Conservation (phyloP, 2,113 vertebrate species). For the Eurypyga helias region DNA sequence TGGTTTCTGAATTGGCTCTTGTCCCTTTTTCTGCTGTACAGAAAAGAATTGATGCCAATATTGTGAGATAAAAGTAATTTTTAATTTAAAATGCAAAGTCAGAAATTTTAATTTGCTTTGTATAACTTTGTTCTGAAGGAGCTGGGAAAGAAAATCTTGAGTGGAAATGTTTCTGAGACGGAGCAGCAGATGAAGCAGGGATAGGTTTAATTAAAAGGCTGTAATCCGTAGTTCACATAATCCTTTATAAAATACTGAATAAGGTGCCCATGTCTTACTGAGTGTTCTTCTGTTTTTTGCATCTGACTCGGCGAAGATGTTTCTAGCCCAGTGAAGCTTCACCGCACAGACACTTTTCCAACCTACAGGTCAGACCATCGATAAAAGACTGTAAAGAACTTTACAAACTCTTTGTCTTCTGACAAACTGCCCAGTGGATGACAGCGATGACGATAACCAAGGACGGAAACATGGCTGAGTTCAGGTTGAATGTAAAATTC, state of each 20-base stretch:
- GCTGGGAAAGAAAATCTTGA: neutral
- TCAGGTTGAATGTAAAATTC: neutral
- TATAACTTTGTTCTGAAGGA: neutral
- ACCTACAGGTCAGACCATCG: constrained; percentile 75
- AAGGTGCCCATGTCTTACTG: neutral
- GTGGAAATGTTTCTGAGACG: neutral
- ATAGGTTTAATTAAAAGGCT: neutral
- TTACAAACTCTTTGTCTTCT: neutral
- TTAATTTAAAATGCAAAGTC: neutral
- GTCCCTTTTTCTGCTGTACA: neutral
- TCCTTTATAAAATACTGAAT: neutral
- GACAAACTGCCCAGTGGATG: neutral
- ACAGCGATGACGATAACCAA: neutral
- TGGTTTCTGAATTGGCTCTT: neutral
- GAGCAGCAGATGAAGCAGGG: neutral
- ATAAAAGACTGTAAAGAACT: constrained; percentile 9
- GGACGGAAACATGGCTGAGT: neutral
- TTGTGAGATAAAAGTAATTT: neutral
- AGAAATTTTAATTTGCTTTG: neutral
- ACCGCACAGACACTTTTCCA: constrained; percentile 80
- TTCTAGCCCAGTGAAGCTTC: constrained; percentile 77
- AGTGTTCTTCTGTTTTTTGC: neutral
- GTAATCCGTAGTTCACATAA: neutral
- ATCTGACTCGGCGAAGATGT: constrained; percentile 53
- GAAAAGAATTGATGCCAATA: neutral